Conservation (phyloP, 2,888 invertebrate species). For the Lomographa bimaculata region DNA sequence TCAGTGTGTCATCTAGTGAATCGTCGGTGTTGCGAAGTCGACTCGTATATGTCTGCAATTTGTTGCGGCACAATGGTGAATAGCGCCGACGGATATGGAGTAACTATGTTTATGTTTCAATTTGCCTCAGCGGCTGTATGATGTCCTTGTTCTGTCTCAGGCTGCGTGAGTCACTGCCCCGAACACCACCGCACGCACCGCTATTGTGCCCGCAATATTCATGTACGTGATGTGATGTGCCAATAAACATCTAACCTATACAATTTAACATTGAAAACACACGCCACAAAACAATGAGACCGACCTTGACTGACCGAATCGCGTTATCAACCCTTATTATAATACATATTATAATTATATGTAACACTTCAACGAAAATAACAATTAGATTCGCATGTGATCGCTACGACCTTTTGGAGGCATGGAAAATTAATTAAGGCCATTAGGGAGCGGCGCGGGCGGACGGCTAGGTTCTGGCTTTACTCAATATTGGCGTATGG, state of each 20-base stretch:
- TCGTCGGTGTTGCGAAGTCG: slow-evolving; percentile 67
- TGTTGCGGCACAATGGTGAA: slow-evolving; percentile 78
- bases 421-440: slow-evolving; percentile 30
- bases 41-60: slow-evolving; percentile 76
- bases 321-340: slow-evolving; percentile 34
- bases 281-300: slow-evolving; percentile 30
- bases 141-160: slow-evolving; percentile 74
- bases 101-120: slow-evolving; percentile 76
- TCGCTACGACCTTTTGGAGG: slow-evolving; percentile 15
- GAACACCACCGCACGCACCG: slow-evolving; percentile 41
- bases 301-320: slow-evolving; percentile 33
- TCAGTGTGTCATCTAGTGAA: slow-evolving; percentile 68
- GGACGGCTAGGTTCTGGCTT: slow-evolving; percentile 14
- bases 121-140: slow-evolving; percentile 63
- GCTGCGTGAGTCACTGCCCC: slow-evolving; percentile 63
- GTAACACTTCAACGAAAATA: slow-evolving; percentile 23
- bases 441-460: slow-evolving; percentile 25
- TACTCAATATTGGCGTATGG: slow-evolving; percentile 15
- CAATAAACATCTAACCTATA: slow-evolving; percentile 36
- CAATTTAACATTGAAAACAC: slow-evolving; percentile 33
- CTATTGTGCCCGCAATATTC: slow-evolving; percentile 59
- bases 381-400: slow-evolving; percentile 24
- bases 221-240: slow-evolving; percentile 56
- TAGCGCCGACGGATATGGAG: slow-evolving; percentile 76
- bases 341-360: too few relatives aligned